Evolutionary conservation across 2,888 invertebrate species (phyloP).

Genomic region (Byasa hedistus): DNA sequence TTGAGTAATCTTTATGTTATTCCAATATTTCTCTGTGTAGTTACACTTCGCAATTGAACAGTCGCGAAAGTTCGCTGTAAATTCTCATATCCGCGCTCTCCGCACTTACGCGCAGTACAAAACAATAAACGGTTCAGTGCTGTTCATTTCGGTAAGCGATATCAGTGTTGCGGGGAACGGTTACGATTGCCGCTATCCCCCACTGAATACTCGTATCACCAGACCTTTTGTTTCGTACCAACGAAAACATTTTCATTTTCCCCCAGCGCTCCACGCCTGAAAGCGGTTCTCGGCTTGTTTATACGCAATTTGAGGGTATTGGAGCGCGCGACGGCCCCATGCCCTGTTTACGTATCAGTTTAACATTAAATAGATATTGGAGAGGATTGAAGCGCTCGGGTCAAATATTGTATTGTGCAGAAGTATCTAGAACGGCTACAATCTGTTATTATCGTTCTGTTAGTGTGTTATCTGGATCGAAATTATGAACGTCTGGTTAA

Average conservation of each 20-base stretch:
- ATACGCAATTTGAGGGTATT: conserved; percentile 54
- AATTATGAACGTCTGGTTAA: background rate
- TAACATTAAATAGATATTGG: conserved; percentile 52
- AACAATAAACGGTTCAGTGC: conserved; percentile 58
- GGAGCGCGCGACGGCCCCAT: conserved; percentile 44
- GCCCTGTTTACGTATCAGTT: conserved; percentile 50
- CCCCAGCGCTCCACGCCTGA: conserved; percentile 21
- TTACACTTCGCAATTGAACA: no score
- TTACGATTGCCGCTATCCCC: conserved; percentile 54
- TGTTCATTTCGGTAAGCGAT: conserved; percentile 64
- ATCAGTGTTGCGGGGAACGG: conserved; percentile 47
- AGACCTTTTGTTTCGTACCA: conserved; percentile 34
- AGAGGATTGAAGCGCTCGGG: conserved; percentile 1
- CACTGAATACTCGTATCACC: conserved; percentile 48
- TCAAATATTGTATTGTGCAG: conserved; percentile 6
- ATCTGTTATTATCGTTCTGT: background rate
- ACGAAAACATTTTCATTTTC: conserved; percentile 34
- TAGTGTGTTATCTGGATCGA: background rate
- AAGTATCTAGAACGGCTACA: background rate
- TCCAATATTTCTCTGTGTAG: no score
- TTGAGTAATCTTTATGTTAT: no score
- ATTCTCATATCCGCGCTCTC: conserved; percentile 26
- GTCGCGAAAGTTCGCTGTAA: conserved; percentile 7
- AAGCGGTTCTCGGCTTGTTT: conserved; percentile 50
- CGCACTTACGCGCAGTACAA: conserved; percentile 35